A percentile compares a stretch with the other conserved stretches of the same genome.
These are phyloP conservation scores for Phengaris alcon DNA, from an alignment of 2,888 invertebrate species.

Conservation along the genomic window DNA sequence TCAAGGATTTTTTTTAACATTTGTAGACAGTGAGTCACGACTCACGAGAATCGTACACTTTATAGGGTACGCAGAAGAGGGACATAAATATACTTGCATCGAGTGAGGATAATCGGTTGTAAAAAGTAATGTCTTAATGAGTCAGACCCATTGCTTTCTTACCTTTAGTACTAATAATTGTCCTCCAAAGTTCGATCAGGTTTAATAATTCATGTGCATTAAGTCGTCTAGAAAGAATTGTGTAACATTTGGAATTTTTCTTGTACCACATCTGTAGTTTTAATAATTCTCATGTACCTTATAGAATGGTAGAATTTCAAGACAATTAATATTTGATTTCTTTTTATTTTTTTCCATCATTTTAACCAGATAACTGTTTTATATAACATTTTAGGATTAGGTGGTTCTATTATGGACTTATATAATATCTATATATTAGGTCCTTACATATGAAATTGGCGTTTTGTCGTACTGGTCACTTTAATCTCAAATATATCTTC, in stretches of 20 bases:
- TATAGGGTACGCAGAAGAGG: constrained; percentile 7
- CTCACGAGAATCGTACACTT: background rate
- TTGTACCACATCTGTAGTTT: background rate
- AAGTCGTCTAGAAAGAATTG: background rate
- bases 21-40: constrained; percentile 14
- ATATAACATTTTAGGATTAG: too few relatives aligned
- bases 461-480: too few relatives aligned
- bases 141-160: background rate
- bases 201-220: background rate
- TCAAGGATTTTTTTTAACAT: constrained; percentile 6
- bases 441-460: too few relatives aligned
- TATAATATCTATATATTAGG: too few relatives aligned
- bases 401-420: too few relatives aligned
- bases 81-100: constrained; percentile 13
- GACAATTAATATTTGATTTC: too few relatives aligned
- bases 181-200: background rate
- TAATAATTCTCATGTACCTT: too few relatives aligned
- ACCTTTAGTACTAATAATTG: background rate
- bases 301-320: too few relatives aligned
- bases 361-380: too few relatives aligned
- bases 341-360: too few relatives aligned
- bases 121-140: constrained; percentile 17
- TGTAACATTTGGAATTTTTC: background rate
- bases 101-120: constrained; percentile 7
- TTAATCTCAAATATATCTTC: too few relatives aligned